These are phyloP conservation scores for Oxycera nigricornis DNA, from an alignment of 2,888 invertebrate genomes.

Conservation along the genomic window DNA sequence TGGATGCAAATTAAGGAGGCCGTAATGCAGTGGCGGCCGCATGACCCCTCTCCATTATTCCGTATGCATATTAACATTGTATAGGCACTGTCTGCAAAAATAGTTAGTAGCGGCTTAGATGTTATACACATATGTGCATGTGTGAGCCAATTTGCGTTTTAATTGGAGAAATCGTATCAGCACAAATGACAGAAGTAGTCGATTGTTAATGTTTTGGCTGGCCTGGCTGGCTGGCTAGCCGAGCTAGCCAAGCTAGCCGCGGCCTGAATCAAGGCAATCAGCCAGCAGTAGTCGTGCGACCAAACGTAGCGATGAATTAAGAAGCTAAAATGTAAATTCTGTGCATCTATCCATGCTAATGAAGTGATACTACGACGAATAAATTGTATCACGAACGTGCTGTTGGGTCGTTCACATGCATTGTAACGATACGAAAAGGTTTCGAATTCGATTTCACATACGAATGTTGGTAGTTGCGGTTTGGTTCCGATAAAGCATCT, in stretches of 20 bases:
- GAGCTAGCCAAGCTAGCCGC: too few species aligned
- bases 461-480: too few species aligned
- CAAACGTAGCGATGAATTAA: conserved; percentile 12
- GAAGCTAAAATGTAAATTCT: conserved; percentile 18
- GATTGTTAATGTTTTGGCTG: conserved; percentile 7
- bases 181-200: conserved; percentile 25
- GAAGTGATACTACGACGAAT: conserved; percentile 10
- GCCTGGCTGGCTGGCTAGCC: neutral
- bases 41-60: neutral
- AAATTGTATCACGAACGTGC: conserved; percentile 9
- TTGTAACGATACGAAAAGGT: too few species aligned
- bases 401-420: neutral
- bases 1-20: conserved; percentile 7
- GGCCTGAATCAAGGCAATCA: neutral
- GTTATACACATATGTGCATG: neutral
- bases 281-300: neutral
- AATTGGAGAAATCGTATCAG: conserved; percentile 37
- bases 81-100: neutral
- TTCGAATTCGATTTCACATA: too few species aligned
- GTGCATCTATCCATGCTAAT: conserved; percentile 5
- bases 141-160: conserved; percentile 36
- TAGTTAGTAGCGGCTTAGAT: neutral
- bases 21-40: neutral
- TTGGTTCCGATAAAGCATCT: too few species aligned
- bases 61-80: conserved; percentile 3